Evolutionary conservation across 2,797 vertebrate species (phyloP), one percentile per base, ranked within the genome.

Genomic region (Cyclura pinguis): DNA sequence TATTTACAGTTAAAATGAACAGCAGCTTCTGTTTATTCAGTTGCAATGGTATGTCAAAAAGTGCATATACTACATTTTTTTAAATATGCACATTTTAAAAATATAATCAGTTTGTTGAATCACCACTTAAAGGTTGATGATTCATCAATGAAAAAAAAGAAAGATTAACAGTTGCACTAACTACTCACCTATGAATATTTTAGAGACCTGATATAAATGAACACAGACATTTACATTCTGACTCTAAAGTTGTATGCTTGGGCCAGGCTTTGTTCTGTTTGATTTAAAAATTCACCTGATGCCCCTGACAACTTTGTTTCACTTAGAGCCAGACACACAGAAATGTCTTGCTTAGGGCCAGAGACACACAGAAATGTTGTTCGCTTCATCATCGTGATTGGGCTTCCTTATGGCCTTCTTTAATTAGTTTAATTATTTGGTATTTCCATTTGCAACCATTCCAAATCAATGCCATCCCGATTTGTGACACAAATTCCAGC

Each of bases 371-470:
- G 52, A 89, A 95, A 96, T 94, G 94, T 84, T 27, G 47, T 55
- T 55, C 16, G 1, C 16, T 50, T 1, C 72, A 32, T 38, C 72
- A 13, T 76, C 77, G 35, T 18, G n/a, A 82, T 32, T 87, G 80
- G 69, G 55, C 47, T 88, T 72, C 47, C 64, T 87, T 67, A 73
- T 76, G 35, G 32, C 32, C 8, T 76, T n/a, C 32, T 97, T 97
- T 97, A 98, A 98, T 98, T 97, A 97, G 96, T 97, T 97, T 97
- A 98, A 98, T 98, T 97, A 97, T 96, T 97, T 97, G 96, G 97
- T 97, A 96, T 97, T 97, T 97, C 96, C 95, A 94, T 96, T 78
- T 96, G 97, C 96, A 96, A 96, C 96, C 96, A 85, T 96, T 96
- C 97, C 96, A 96, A 98, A 97, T 97, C 97, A 97, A 96, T 95